These are phyloP conservation scores for Strix uralensis DNA, from an alignment of 2,113 vertebrate genomes.

Conservation along the genomic window DNA sequence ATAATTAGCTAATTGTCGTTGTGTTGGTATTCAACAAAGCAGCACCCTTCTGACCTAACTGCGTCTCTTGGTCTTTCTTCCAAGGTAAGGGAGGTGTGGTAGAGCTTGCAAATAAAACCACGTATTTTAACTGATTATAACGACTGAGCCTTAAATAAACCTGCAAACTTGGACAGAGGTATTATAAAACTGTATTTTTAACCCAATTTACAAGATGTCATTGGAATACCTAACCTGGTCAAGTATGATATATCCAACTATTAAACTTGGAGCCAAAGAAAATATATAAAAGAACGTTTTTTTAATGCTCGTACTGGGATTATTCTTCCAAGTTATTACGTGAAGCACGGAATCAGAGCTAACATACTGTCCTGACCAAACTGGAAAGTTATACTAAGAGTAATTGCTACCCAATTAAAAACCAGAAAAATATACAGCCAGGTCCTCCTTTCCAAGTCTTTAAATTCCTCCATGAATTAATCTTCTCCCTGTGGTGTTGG, in stretches of 20 bases:
- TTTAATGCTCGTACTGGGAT: background rate
- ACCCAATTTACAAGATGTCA: background rate
- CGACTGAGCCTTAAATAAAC: background rate
- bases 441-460: constrained; percentile 10
- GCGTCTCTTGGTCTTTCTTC: background rate
- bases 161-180: background rate
- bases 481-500: background rate
- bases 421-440: background rate
- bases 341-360: background rate
- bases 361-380: background rate
- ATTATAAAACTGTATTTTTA: background rate
- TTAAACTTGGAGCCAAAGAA: background rate
- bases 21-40: background rate
- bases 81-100: background rate
- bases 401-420: background rate
- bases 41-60: background rate
- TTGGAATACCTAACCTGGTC: background rate
- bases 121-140: background rate
- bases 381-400: background rate
- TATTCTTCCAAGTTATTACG: background rate
- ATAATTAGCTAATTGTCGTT: background rate
- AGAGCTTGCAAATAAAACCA: background rate
- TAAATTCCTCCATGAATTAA: background rate
- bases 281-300: background rate
- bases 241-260: background rate